Conservation (phyloP, 2,888 invertebrate genomes). For the Panorpa germanica region DNA sequence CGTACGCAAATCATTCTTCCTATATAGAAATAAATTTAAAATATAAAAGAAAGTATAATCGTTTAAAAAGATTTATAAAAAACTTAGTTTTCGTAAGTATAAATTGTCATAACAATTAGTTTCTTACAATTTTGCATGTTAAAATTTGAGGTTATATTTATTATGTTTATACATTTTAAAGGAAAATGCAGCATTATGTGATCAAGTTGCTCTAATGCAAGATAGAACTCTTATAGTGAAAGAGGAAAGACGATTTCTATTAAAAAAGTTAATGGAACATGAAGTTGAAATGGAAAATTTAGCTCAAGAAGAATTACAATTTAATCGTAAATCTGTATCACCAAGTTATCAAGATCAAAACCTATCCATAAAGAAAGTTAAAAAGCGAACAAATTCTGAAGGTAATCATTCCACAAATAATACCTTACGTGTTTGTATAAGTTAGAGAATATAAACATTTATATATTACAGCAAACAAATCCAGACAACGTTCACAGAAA, state of each 20-base stretch:
- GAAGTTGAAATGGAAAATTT: slow-evolving; percentile 28
- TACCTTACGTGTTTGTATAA: slow-evolving; percentile 5
- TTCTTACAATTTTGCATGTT: slow-evolving; percentile 5
- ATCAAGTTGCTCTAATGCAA: slow-evolving; percentile 72
- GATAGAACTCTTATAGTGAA: slow-evolving; percentile 60
- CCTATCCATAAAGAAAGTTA: too few species aligned
- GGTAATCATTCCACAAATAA: slow-evolving; percentile 5
- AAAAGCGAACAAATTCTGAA: slow-evolving; percentile 16
- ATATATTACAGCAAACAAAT: slow-evolving; percentile 11
- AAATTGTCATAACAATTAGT: slow-evolving; percentile 5
- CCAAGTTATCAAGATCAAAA: too few species aligned
- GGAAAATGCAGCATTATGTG: slow-evolving; percentile 76
- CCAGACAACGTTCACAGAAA: slow-evolving; percentile 13
- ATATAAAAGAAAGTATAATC: slow-evolving; percentile 41
- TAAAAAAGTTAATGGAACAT: slow-evolving; percentile 55
- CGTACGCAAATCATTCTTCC: too few species aligned
- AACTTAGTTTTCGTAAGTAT: slow-evolving; percentile 44
- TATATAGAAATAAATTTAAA: too few species aligned
- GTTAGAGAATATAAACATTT: slow-evolving; percentile 2
- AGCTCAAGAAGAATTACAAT: slow-evolving; percentile 6
- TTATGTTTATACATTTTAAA: slow-evolving; percentile 18
- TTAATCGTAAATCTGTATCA: too few species aligned
- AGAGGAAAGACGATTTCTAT: slow-evolving; percentile 65
- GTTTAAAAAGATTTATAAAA: slow-evolving; percentile 40
- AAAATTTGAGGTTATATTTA: background rate